Percentiles rank a stretch among this genome's conserved stretches.
These are phyloP conservation scores for Leptoclinus maculatus DNA, from an alignment of 2,797 vertebrate genomes.

Conservation along the genomic window DNA sequence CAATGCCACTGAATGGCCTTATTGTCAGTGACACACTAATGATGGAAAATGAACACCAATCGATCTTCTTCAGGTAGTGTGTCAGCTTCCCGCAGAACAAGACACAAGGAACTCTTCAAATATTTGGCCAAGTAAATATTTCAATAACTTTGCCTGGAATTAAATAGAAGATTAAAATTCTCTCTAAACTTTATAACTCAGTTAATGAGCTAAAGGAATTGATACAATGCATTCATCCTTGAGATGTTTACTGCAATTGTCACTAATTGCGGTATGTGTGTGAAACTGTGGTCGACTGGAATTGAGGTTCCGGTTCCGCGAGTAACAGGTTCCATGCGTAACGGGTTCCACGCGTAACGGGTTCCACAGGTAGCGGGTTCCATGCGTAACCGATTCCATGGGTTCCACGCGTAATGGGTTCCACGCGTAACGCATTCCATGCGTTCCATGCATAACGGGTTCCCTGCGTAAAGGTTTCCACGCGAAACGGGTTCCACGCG, in stretches of 20 bases:
- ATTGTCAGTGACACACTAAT: not conserved
- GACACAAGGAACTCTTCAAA: not conserved
- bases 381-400: too few relatives aligned
- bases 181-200: not conserved
- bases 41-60: not conserved
- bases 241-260: not conserved
- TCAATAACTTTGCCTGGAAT: not conserved
- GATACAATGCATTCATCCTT: not conserved
- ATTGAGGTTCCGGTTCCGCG: too few relatives aligned
- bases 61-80: not conserved
- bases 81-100: not conserved
- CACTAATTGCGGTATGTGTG: slow-evolving; percentile 2
- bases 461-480: too few relatives aligned
- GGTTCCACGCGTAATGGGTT: too few relatives aligned
- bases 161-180: not conserved
- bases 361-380: too few relatives aligned
- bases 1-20: not conserved
- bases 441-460: too few relatives aligned
- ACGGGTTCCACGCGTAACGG: too few relatives aligned
- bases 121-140: not conserved
- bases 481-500: too few relatives aligned
- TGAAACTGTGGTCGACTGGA: not conserved
- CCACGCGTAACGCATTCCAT: too few relatives aligned
- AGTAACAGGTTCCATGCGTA: too few relatives aligned
- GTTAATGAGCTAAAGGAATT: not conserved